phyloP scores from a whole-genome alignment of 1,140 invertebrate genomes.

The Seison nebaliae region DNA sequence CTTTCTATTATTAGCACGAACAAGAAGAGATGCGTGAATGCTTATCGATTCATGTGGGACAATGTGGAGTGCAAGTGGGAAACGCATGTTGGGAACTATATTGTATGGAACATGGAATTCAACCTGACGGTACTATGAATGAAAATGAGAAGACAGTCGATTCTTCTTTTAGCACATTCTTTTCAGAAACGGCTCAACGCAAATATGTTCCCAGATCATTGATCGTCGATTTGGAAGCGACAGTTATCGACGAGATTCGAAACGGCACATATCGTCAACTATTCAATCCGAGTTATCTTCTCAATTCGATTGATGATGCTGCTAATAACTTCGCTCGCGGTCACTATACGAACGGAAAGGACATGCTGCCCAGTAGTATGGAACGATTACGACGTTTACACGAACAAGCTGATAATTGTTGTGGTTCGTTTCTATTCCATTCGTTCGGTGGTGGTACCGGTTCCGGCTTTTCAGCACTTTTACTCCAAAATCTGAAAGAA shows the following conservation, averaged over 20 bases:
- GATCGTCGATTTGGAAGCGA: slow-evolving; percentile 29
- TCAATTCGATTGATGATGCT: slow-evolving; percentile 46
- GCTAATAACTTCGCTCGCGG: slow-evolving; percentile 62
- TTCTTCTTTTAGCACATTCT: neutral
- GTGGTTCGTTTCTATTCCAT: slow-evolving; percentile 64
- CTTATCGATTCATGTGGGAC: neutral
- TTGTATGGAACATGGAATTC: slow-evolving; percentile 10
- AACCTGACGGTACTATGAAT: slow-evolving; percentile 1
- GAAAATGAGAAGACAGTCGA: neutral
- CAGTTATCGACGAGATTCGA: slow-evolving; percentile 27
- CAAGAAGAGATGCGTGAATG: too few species aligned
- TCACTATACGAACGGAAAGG: slow-evolving; percentile 66
- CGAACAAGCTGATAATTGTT: slow-evolving; percentile 54
- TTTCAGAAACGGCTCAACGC: slow-evolving; percentile 17
- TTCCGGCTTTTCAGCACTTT: slow-evolving; percentile 54
- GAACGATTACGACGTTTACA: slow-evolving; percentile 49
- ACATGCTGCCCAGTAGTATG: slow-evolving; percentile 49
- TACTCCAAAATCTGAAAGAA: slow-evolving; percentile 60
- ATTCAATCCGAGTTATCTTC: slow-evolving; percentile 29
- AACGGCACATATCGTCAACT: slow-evolving; percentile 21
- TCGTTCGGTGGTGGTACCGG: slow-evolving; percentile 63
- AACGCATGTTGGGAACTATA: slow-evolving; percentile 13
- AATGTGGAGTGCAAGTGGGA: slow-evolving; percentile 10
- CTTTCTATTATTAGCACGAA: too few species aligned
- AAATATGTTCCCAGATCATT: slow-evolving; percentile 27